phyloP scores from a whole-genome alignment of 2,888 invertebrate species.

The Clivina fossor region DNA sequence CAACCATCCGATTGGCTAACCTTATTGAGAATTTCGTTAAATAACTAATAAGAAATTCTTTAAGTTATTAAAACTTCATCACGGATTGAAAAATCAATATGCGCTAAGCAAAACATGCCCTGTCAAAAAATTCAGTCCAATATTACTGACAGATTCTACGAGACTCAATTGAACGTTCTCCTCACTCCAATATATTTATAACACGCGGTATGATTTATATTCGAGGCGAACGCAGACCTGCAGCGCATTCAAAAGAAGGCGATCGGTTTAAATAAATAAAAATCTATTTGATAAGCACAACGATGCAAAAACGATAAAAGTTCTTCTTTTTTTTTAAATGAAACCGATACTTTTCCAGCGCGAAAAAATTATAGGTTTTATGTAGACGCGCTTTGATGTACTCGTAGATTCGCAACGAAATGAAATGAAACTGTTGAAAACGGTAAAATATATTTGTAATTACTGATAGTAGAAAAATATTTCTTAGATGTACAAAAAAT shows the following conservation, averaged over 20 bases:
- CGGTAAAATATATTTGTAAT: not conserved
- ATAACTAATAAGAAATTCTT: slow-evolving; percentile 22
- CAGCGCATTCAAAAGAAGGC: slow-evolving; percentile 25
- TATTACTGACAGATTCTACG: slow-evolving; percentile 1
- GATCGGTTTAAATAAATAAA: slow-evolving; percentile 31
- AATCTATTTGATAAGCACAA: slow-evolving; percentile 28
- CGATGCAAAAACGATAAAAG: not conserved
- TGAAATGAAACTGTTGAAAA: not conserved
- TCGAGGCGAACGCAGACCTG: too few relatives aligned
- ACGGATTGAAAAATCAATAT: slow-evolving; percentile 26
- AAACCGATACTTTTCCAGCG: not conserved
- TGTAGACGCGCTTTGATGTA: too few relatives aligned
- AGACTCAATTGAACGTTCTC: not conserved
- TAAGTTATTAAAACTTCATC: slow-evolving; percentile 27
- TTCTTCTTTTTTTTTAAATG: not conserved
- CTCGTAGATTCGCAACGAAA: not conserved
- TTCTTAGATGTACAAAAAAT: slow-evolving; percentile 4
- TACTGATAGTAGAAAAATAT: not conserved
- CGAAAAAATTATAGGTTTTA: too few relatives aligned
- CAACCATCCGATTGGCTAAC: too few relatives aligned
- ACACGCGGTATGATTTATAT: slow-evolving; percentile 25
- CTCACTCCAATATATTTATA: slow-evolving; percentile 32
- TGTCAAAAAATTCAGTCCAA: slow-evolving; percentile 8
- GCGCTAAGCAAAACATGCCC: too few relatives aligned
- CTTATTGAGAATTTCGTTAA: too few relatives aligned